phyloP scores from a whole-genome alignment of 2,888 invertebrate species.

The Cerastis rubricosa region DNA sequence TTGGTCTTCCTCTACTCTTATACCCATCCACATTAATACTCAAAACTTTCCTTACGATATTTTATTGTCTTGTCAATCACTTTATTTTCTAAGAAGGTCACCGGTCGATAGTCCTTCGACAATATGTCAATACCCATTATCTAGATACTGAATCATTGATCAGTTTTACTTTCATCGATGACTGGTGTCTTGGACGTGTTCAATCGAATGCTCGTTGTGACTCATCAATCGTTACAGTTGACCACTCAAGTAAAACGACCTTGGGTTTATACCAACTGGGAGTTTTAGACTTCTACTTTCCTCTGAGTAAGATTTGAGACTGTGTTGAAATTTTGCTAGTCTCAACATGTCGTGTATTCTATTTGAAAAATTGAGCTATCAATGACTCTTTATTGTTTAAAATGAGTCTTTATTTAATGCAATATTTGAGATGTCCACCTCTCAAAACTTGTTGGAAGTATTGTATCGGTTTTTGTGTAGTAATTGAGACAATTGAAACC shows the following conservation, averaged over 20 bases:
- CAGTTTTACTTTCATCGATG: constrained; percentile 39
- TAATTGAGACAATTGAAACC: constrained; percentile 29
- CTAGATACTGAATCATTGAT: constrained; percentile 48
- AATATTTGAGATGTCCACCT: too few relatives aligned
- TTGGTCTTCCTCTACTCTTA: too few relatives aligned
- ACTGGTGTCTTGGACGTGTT: neutral
- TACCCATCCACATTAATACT: too few relatives aligned
- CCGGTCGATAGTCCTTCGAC: constrained; percentile 43
- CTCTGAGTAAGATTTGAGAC: neutral
- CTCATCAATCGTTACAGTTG: constrained; percentile 41
- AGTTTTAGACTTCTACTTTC: constrained; percentile 26
- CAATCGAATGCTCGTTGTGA: constrained; percentile 48
- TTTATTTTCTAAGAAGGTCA: constrained; percentile 8
- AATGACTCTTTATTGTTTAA: neutral
- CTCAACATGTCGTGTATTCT: neutral
- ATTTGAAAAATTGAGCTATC: neutral
- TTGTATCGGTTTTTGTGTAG: neutral
- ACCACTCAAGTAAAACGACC: constrained; percentile 40
- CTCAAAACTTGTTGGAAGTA: neutral
- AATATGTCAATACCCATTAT: constrained; percentile 7
- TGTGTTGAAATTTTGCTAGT: neutral
- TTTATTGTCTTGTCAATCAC: constrained; percentile 1
- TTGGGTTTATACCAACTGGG: constrained; percentile 34
- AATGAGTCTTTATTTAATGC: neutral
- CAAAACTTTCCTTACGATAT: too few relatives aligned